Evolutionary conservation across 2,888 invertebrate species (phyloP), one percentile per base, ranked within the genome.

Genomic region (Eupithecia subumbrata): DNA sequence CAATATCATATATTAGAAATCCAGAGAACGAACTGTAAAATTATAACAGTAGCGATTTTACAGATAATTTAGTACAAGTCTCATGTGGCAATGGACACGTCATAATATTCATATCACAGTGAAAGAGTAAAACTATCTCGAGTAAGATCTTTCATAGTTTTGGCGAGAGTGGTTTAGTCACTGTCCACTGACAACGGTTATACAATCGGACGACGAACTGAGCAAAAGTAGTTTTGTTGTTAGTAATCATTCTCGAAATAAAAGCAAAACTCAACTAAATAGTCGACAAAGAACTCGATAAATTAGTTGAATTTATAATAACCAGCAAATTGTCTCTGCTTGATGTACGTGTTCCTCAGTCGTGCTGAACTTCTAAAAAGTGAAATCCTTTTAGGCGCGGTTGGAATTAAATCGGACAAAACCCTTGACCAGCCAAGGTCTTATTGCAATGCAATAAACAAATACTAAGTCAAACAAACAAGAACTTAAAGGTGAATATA

Each of bases 51-150:
- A 40, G 40, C 11, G 1, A 22, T 22, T 92, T 90, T 91, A 94
- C 93, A 90, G 94, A 93, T 92, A 92, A n/a, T 87, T 88, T 89
- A 87, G 88, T 88, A 84, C 82, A 84, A 84, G 83, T 84, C 85
- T 81, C 88, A 90, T 85, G 90, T 84, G 90, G 92, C 77, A 77
- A 80, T 83, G 85, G 83, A 92, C 90, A 90, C 87, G 89, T 71
- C 83, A 88, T 91, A 90, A 93, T 93, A 93, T 93, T 92, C 87
- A 93, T 92, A 89, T 79, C 82, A 86, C 9, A 89, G 91, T 87
- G 90, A 92, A 91, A 91, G 87, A 91, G 85, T 81, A 25, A 30
- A 56, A 43, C 43, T 71, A 63, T 45, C 60, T 56, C 5, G 66
- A 30, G 40, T 63, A 45, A 16, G 48, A 63, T 76, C 64, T 68